A percentile compares a stretch with the other conserved stretches of the same genome.
Evolutionary conservation across 2,888 invertebrate species (phyloP).

Genomic region (Saturnia japonica): DNA sequence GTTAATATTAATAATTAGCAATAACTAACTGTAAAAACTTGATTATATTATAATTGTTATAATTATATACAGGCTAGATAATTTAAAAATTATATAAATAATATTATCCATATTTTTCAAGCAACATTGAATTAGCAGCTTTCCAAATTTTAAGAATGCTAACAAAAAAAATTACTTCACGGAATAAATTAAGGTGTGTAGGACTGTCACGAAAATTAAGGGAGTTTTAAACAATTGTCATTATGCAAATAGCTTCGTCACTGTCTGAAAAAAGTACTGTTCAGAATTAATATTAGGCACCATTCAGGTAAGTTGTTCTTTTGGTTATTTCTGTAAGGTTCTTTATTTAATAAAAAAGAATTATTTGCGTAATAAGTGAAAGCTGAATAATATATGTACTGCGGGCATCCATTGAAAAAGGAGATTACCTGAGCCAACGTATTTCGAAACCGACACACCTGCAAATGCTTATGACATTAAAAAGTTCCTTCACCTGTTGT

Average conservation of each 20-base stretch:
- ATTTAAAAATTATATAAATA: too few species aligned
- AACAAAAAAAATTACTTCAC: neutral
- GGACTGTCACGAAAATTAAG: constrained; percentile 32
- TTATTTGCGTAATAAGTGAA: constrained; percentile 35
- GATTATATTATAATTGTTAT: too few species aligned
- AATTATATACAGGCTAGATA: too few species aligned
- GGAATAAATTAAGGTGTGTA: neutral
- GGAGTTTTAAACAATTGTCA: constrained; percentile 44
- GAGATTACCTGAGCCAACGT: constrained; percentile 41
- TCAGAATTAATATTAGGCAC: constrained; percentile 60
- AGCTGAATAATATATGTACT: constrained; percentile 36
- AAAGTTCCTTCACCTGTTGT: constrained; percentile 64
- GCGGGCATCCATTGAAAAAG: constrained; percentile 20
- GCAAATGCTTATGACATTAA: constrained; percentile 54
- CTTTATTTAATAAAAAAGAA: constrained; percentile 35
- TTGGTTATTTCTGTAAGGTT: constrained; percentile 53
- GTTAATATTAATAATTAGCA: too few species aligned
- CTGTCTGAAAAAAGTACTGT: constrained; percentile 57
- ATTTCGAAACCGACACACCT: constrained; percentile 55
- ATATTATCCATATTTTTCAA: too few species aligned
- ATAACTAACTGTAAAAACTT: too few species aligned
- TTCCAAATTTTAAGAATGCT: neutral
- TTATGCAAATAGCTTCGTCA: constrained; percentile 57
- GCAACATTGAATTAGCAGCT: neutral
- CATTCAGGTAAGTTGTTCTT: constrained; percentile 48